A percentile compares a stretch with the other conserved stretches of the same genome.
Evolutionary conservation across 2,797 vertebrate genomes (phyloP).

Genomic region (Calcarius lapponicus): DNA sequence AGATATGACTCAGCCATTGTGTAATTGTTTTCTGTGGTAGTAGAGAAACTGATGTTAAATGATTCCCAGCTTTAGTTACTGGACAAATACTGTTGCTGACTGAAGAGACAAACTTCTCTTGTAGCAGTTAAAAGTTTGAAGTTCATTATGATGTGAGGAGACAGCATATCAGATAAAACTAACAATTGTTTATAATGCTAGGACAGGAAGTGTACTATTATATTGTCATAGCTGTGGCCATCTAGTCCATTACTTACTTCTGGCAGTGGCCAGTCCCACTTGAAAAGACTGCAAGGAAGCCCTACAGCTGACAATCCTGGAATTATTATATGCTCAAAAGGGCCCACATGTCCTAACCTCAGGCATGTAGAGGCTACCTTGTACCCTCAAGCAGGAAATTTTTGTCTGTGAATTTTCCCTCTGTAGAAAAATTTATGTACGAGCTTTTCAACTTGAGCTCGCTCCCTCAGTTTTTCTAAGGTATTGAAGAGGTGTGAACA

Average conservation of each 20-base stretch:
- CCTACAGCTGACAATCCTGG: neutral
- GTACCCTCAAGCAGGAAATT: neutral
- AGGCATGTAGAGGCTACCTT: neutral
- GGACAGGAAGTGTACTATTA: neutral
- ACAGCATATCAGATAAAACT: neutral
- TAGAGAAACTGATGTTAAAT: neutral
- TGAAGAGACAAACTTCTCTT: neutral
- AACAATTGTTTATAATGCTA: neutral
- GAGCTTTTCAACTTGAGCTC: neutral
- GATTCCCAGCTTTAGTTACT: neutral
- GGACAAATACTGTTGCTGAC: neutral
- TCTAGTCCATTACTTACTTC: neutral
- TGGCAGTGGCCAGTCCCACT: neutral
- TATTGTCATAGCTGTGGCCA: neutral
- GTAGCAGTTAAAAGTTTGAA: neutral
- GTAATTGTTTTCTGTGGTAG: neutral
- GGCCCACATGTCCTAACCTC: neutral
- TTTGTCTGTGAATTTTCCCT: neutral
- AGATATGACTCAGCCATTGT: neutral
- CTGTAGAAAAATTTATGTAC: neutral
- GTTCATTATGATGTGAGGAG: neutral
- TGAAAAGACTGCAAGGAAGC: neutral
- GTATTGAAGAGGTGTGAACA: conserved; percentile 6
- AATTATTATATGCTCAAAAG: neutral
- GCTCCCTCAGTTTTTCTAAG: neutral